phyloP scores from a whole-genome alignment of 2,797 vertebrate genomes.

The Megalops cyprinoides region DNA sequence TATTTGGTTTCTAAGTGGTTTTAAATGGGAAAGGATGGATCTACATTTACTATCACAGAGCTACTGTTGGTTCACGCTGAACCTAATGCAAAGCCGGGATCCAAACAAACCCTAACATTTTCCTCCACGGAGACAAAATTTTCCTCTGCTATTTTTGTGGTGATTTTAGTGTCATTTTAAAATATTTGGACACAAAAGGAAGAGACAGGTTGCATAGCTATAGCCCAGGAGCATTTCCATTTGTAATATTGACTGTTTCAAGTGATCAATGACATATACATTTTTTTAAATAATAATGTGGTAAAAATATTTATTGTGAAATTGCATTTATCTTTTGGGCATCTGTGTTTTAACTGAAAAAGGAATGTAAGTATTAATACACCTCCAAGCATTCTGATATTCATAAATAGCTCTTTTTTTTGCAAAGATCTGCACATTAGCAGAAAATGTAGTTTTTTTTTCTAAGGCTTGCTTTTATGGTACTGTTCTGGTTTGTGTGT shows the following conservation, averaged over 20 bases:
- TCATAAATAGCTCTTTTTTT: neutral
- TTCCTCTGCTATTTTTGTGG: too few relatives aligned
- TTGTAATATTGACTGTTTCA: neutral
- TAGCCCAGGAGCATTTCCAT: neutral
- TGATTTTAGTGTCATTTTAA: neutral
- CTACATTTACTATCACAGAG: neutral
- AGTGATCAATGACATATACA: neutral
- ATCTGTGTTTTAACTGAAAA: neutral
- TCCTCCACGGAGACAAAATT: neutral
- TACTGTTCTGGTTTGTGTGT: neutral
- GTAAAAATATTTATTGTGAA: neutral
- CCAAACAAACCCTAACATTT: neutral
- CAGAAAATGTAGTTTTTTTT: constrained; percentile 12
- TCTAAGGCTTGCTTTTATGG: neutral
- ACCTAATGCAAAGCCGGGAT: neutral
- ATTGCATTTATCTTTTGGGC: neutral
- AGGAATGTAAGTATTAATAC: constrained; percentile 10
- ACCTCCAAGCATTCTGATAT: constrained; percentile 18
- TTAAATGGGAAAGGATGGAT: too few relatives aligned
- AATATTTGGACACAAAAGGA: neutral
- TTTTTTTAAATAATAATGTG: constrained; percentile 3
- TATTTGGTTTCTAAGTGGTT: neutral
- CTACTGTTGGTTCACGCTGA: neutral
- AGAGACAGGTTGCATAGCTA: neutral
- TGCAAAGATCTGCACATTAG: constrained; percentile 13